Conservation (phyloP, 2,113 vertebrate species). For the Cottus gobio region DNA sequence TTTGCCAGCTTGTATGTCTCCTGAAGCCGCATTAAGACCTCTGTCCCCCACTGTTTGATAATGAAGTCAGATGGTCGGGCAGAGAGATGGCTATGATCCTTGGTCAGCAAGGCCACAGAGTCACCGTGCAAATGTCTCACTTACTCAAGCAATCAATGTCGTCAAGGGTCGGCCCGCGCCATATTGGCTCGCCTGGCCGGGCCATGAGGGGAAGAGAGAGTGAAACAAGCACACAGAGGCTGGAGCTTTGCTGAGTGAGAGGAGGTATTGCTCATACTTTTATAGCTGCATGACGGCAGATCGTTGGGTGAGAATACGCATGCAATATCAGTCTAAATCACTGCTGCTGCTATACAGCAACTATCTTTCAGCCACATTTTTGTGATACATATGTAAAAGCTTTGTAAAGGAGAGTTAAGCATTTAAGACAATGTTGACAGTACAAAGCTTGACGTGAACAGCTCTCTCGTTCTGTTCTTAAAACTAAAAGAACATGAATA, state of each 20-base stretch:
- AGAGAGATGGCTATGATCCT: slow-evolving; percentile 41
- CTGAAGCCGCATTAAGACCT: slow-evolving; percentile 36
- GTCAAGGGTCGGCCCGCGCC: neutral
- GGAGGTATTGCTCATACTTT: slow-evolving; percentile 1
- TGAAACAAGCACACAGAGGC: too few relatives aligned
- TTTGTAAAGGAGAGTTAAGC: neutral
- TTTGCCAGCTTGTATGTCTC: slow-evolving; percentile 42
- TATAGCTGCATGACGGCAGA: slow-evolving; percentile 21
- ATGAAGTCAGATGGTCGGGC: slow-evolving; percentile 48
- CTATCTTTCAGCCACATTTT: neutral
- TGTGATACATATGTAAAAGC: neutral
- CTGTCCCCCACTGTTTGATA: slow-evolving; percentile 38
- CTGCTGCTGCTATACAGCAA: neutral
- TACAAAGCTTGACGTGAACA: neutral
- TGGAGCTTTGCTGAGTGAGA: slow-evolving; percentile 28
- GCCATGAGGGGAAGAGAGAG: neutral
- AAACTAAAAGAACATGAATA: neutral
- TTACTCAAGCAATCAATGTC: slow-evolving; percentile 48
- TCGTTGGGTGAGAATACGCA: neutral
- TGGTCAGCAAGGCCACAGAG: slow-evolving; percentile 46
- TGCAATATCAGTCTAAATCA: neutral
- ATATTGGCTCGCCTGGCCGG: neutral
- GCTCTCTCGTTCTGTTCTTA: neutral
- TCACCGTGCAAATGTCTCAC: slow-evolving; percentile 49
- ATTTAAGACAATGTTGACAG: neutral